Conservation (phyloP, 2,888 invertebrate species). For the Epiblema foenella region DNA sequence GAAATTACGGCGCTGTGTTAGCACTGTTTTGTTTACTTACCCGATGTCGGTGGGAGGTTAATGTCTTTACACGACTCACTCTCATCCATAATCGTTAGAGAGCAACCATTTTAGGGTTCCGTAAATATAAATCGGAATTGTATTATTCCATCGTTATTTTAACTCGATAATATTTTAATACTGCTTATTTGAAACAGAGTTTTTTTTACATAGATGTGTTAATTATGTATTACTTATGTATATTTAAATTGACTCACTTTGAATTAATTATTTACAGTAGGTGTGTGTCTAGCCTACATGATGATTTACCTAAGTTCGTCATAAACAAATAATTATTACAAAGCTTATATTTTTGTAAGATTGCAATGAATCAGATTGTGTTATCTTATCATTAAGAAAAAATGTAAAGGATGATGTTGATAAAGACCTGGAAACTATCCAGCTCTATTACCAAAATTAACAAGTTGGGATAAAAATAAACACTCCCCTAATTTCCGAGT, state of each 20-base stretch:
- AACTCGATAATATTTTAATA: no score
- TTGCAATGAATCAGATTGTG: neutral
- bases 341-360: neutral
- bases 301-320: neutral
- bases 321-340: neutral
- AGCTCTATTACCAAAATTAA: slow-evolving; percentile 41
- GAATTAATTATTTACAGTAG: no score
- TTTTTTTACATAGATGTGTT: no score
- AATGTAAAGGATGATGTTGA: no score
- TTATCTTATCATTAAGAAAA: neutral
- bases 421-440: slow-evolving; percentile 15
- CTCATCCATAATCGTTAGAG: neutral
- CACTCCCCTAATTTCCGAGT: slow-evolving; percentile 28
- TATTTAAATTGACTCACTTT: no score
- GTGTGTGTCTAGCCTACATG: no score
- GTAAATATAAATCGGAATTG: no score
- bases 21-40: slow-evolving; percentile 14
- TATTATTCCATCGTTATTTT: no score
- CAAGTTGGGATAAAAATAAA: slow-evolving; percentile 35
- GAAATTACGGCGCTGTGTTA: slow-evolving; percentile 15
- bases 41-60: slow-evolving; percentile 11
- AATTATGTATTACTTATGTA: no score
- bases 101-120: neutral
- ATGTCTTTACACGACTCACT: slow-evolving; percentile 1
- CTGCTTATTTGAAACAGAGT: no score